Evolutionary conservation across 2,797 vertebrate genomes (phyloP).

Genomic region (Melopsittacus undulatus): DNA sequence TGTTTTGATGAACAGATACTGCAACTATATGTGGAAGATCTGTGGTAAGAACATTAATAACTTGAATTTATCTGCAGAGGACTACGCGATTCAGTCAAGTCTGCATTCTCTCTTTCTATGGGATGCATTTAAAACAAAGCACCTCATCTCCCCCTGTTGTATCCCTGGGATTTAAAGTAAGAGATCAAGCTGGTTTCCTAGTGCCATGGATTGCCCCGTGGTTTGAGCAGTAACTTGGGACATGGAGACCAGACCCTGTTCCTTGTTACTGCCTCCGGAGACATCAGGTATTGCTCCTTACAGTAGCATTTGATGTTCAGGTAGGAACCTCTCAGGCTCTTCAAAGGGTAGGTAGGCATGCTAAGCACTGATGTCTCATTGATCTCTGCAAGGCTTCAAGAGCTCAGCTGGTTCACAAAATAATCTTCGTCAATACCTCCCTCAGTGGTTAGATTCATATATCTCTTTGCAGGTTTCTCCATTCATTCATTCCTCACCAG

Average conservation of each 20-base stretch:
- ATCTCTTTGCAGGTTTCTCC: not conserved
- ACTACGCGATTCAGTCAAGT: not conserved
- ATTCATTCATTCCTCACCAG: not conserved
- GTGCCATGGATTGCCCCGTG: not conserved
- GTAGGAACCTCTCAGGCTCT: not conserved
- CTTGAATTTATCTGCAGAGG: not conserved
- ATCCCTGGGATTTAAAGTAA: not conserved
- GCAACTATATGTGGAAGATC: not conserved
- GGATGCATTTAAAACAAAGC: not conserved
- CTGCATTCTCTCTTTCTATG: not conserved
- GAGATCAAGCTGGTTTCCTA: not conserved
- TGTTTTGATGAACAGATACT: not conserved
- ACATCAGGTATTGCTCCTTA: not conserved
- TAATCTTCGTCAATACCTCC: not conserved
- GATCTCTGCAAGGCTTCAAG: not conserved
- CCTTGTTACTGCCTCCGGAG: not conserved
- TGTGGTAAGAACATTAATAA: not conserved
- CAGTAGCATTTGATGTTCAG: not conserved
- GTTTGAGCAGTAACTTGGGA: not conserved
- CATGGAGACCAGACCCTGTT: not conserved
- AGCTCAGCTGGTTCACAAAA: not conserved
- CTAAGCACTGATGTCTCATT: not conserved
- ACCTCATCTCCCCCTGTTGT: not conserved
- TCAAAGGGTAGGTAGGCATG: not conserved
- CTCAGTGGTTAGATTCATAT: not conserved